phyloP scores from a whole-genome alignment of 2,888 invertebrate species.

The Fabriciana adippe region DNA sequence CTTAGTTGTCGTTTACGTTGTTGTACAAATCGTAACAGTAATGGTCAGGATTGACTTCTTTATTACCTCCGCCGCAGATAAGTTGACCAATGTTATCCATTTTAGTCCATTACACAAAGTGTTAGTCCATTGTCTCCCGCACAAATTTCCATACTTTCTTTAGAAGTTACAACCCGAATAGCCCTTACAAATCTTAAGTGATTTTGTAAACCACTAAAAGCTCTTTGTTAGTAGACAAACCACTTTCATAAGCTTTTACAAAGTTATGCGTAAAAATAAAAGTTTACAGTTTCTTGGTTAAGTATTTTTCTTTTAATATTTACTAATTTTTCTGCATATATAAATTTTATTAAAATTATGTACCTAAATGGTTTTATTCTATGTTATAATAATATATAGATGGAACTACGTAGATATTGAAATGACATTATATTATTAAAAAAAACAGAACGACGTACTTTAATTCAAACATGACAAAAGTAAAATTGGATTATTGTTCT shows the following conservation, averaged over 20 bases:
- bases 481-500: neutral
- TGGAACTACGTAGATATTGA: too few species aligned
- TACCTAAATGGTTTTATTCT: neutral
- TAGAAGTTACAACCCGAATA: conserved; percentile 39
- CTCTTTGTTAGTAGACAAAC: conserved; percentile 37
- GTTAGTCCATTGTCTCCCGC: conserved; percentile 62
- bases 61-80: conserved; percentile 68
- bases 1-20: conserved; percentile 44
- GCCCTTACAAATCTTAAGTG: conserved; percentile 44
- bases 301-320: neutral
- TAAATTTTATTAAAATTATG: neutral
- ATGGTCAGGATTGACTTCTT: conserved; percentile 65
- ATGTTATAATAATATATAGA: neutral
- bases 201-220: conserved; percentile 41
- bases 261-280: conserved; percentile 20
- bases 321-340: neutral
- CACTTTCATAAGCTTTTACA: conserved; percentile 17
- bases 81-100: conserved; percentile 63
- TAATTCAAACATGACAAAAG: too few species aligned
- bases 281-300: conserved; percentile 1
- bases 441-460: too few species aligned
- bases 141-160: conserved; percentile 47
- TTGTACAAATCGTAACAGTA: conserved; percentile 65
- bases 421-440: too few species aligned
- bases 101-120: conserved; percentile 72